A percentile compares a stretch with the other conserved stretches of the same genome.
phyloP scores from a whole-genome alignment of 2,888 invertebrate genomes.

The Folsomia manolachei region DNA sequence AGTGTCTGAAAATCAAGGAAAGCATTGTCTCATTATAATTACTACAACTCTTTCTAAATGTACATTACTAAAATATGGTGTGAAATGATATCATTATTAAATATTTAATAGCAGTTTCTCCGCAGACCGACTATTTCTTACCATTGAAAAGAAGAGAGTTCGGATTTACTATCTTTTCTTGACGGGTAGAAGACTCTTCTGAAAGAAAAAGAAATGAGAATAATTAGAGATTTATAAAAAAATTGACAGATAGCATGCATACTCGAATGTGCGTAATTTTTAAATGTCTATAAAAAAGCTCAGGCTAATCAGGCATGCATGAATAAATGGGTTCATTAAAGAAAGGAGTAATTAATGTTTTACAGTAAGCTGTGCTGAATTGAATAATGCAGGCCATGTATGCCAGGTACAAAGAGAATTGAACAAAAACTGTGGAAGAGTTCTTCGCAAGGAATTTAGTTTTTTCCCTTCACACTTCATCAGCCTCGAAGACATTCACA shows the following conservation, averaged over 20 bases:
- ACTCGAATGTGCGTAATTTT: not conserved
- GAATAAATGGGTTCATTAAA: not conserved
- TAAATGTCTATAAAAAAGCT: not conserved
- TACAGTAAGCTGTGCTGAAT: not conserved
- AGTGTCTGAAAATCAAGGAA: conserved; percentile 58
- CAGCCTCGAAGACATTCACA: no score
- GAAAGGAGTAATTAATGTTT: conserved; percentile 5
- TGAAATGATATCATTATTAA: no score
- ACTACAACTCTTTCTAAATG: no score
- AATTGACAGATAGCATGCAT: not conserved
- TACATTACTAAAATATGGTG: no score
- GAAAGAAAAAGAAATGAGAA: conserved; percentile 17
- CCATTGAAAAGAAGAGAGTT: conserved; percentile 64
- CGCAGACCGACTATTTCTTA: no score
- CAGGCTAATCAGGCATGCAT: not conserved
- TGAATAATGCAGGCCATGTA: no score
- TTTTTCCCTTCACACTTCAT: not conserved
- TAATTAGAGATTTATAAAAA: no score
- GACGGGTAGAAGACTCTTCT: conserved; percentile 20
- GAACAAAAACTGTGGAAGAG: not conserved
- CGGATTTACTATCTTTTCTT: conserved; percentile 41
- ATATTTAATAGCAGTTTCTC: no score
- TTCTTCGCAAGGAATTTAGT: not conserved
- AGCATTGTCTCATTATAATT: not conserved
- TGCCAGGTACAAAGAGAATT: not conserved